phyloP scores from a whole-genome alignment of 2,888 invertebrate species.

The Nomada ruficornis region DNA sequence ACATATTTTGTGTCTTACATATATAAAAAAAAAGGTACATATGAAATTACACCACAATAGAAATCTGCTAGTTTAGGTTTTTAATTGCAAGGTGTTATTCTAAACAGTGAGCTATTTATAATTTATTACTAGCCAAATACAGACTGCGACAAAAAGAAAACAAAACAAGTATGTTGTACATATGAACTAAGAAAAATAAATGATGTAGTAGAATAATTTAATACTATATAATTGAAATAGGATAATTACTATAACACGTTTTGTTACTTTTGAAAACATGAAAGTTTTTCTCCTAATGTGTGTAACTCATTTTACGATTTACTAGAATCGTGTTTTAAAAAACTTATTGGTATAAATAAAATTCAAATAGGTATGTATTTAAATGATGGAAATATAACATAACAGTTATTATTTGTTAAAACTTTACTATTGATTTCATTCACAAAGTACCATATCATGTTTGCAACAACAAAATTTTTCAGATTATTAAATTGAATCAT shows the following conservation, averaged over 20 bases:
- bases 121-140: conserved; percentile 79
- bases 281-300: conserved; percentile 9
- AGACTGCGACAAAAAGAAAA: conserved; percentile 54
- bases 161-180: conserved; percentile 65
- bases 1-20: conserved; percentile 46
- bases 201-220: conserved; percentile 65
- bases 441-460: background rate
- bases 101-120: conserved; percentile 79
- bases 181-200: conserved; percentile 68
- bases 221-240: conserved; percentile 57
- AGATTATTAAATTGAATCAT: background rate
- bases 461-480: conserved; percentile 2
- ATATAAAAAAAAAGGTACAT: conserved; percentile 26
- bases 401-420: conserved; percentile 19
- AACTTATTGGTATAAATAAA: background rate
- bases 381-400: conserved; percentile 19
- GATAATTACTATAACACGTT: conserved; percentile 57
- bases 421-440: conserved; percentile 20
- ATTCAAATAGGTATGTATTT: conserved; percentile 1
- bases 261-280: conserved; percentile 65
- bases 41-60: conserved; percentile 46
- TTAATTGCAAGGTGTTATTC: conserved; percentile 63
- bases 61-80: conserved; percentile 57
- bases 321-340: conserved; percentile 22
- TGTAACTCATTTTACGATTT: conserved; percentile 3